Evolutionary conservation across 2,888 invertebrate species (phyloP).

Genomic region (Myathropa florea): DNA sequence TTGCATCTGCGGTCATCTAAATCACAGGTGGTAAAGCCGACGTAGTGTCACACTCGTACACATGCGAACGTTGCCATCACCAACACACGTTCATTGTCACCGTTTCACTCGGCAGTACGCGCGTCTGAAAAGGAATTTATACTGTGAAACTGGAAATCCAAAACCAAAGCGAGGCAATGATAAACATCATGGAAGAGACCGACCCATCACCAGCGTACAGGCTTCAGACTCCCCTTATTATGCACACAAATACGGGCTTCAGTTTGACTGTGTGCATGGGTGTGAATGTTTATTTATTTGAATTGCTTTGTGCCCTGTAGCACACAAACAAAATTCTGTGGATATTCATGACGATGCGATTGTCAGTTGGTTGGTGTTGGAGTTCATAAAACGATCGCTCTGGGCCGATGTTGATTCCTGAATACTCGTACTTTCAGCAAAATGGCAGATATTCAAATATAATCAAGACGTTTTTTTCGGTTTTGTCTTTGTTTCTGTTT

Average conservation of each 20-base stretch:
- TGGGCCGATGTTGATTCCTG: constrained; percentile 42
- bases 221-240: constrained; percentile 30
- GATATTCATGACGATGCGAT: neutral
- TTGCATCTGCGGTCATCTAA: constrained; percentile 37
- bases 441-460: constrained; percentile 22
- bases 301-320: constrained; percentile 32
- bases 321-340: constrained; percentile 34
- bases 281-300: constrained; percentile 55
- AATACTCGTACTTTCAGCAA: constrained; percentile 36
- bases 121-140: constrained; percentile 16
- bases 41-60: neutral
- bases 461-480: constrained; percentile 6
- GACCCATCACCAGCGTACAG: constrained; percentile 15
- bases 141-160: constrained; percentile 35
- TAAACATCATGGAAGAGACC: constrained; percentile 38
- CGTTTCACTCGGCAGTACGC: neutral
- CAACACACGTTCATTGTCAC: neutral
- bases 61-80: constrained; percentile 2
- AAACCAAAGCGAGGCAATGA: constrained; percentile 26
- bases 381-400: constrained; percentile 60
- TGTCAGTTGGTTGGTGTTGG: constrained; percentile 20
- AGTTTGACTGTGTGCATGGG: neutral
- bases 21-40: constrained; percentile 21
- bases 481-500: neutral
- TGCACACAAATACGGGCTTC: constrained; percentile 24